Conservation (phyloP, 2,888 invertebrate genomes). For the Machimus atricapillus region DNA sequence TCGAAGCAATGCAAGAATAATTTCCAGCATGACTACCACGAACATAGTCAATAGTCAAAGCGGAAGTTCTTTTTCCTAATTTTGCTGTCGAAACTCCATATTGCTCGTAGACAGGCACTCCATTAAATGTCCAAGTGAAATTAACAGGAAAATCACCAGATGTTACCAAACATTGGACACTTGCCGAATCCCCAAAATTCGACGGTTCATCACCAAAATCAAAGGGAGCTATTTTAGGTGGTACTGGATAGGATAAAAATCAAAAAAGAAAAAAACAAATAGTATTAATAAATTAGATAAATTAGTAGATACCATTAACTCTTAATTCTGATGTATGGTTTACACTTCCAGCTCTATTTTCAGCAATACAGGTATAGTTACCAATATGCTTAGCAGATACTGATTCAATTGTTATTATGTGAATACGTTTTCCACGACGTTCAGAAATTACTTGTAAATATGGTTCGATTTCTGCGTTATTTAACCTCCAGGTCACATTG, state of each 20-base stretch:
- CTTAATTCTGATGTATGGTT: conserved; percentile 74
- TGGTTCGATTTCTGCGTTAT: conserved; percentile 62
- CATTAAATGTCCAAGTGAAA: conserved; percentile 73
- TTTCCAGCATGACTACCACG: conserved; percentile 73
- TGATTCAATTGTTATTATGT: conserved; percentile 71
- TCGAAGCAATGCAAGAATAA: conserved; percentile 75
- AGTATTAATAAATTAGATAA: neutral
- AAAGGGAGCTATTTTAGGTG: conserved; percentile 77
- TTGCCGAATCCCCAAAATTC: conserved; percentile 70
- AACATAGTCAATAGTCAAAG: conserved; percentile 74
- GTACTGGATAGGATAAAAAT: conserved; percentile 61
- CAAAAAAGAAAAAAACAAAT: conserved; percentile 37
- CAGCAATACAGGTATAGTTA: conserved; percentile 77
- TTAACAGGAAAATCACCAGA: conserved; percentile 72
- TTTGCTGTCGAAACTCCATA: conserved; percentile 64
- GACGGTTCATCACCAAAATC: conserved; percentile 73
- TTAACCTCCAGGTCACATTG: conserved; percentile 68
- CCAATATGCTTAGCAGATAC: conserved; percentile 75
- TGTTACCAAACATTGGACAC: conserved; percentile 68
- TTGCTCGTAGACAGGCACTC: conserved; percentile 55
- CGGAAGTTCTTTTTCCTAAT: conserved; percentile 70
- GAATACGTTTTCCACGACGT: conserved; percentile 64
- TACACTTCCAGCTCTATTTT: conserved; percentile 75
- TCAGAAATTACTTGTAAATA: conserved; percentile 59
- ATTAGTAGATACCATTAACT: conserved; percentile 70